phyloP scores from a whole-genome alignment of 2,113 vertebrate species.

The Hippotragus niger region DNA sequence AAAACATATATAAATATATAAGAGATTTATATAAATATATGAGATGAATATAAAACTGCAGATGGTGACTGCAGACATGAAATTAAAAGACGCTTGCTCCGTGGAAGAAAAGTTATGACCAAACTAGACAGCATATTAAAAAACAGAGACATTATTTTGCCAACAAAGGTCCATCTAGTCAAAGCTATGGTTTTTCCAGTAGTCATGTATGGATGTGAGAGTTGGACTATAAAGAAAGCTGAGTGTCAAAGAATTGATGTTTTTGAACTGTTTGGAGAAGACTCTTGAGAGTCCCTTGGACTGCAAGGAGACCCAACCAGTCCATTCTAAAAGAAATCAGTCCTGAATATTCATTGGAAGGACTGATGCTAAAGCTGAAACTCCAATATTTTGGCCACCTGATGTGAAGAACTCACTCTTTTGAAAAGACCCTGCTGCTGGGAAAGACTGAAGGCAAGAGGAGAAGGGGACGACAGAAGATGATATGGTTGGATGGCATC shows the following conservation, averaged over 20 bases:
- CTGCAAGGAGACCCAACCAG: neutral
- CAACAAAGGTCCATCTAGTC: neutral
- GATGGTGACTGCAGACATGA: neutral
- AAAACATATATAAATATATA: neutral
- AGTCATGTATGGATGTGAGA: neutral
- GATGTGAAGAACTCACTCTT: neutral
- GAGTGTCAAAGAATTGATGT: accelerated
- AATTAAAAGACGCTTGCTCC: neutral
- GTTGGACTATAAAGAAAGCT: neutral
- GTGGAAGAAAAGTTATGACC: neutral
- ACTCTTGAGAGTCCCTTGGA: neutral
- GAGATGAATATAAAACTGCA: neutral
- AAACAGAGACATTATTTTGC: neutral
- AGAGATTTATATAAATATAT: neutral
- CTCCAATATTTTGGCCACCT: neutral
- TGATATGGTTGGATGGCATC: neutral
- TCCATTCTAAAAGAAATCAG: neutral
- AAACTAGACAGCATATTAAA: neutral
- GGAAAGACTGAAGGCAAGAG: neutral
- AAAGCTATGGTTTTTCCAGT: neutral
- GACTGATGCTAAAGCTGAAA: neutral
- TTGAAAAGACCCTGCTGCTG: neutral
- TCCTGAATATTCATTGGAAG: neutral
- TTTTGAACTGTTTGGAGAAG: neutral
- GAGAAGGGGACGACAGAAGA: neutral